Base-by-base conservation (phyloP, 2,888 invertebrate genomes). In the Hyles lineata region DNA sequence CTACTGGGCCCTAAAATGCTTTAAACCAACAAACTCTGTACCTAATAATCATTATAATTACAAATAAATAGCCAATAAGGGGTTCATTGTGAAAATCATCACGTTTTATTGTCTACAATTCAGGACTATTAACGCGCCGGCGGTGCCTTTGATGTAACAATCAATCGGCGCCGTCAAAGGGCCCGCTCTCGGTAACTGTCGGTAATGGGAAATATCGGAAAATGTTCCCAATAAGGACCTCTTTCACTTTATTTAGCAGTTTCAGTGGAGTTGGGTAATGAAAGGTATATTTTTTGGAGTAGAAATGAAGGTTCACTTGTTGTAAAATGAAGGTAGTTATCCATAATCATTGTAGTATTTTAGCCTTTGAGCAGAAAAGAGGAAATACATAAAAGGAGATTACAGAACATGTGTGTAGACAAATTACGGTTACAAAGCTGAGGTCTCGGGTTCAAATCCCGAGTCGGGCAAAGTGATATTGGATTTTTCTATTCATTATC, bases 161-260 rank as follows among this genome's bases (percentile, higher is more conserved):
- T 67, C 17, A 21, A 23, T 50, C 67, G 50, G 55, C 55, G 55
- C n/a, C 50, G 43, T 67, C 67, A 67, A 67, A 50, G 43, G 67
- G 50, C 67, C 23, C 63, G 63, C 67, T 50, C 6, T 23, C 19
- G 23, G 67, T 43, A 67, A 67, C 67, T 67, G 67, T 17, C 23
- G 23, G 43, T 67, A 67, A 67, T 67, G 50, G 67, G 23, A 67
- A 67, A 67, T 67, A 67, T 67, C 43, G 50, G 50, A 43, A 67
- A 67, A 67, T 67, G 43, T 43, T 43, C 67, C 43, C 43, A 67
- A 67, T 67, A 67, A 67, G 43, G 67, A 43, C 43, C 67, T 6
- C 23, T 23, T 43, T 43, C 43, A 67, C 67, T 67, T 67, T 67
- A 67, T 67, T 67, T 43, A 50, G 17, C 23, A 67, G 67, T 67